Conservation (phyloP, 92 coral and sea anemone genomes). For the Anthopleura xanthogrammica region DNA sequence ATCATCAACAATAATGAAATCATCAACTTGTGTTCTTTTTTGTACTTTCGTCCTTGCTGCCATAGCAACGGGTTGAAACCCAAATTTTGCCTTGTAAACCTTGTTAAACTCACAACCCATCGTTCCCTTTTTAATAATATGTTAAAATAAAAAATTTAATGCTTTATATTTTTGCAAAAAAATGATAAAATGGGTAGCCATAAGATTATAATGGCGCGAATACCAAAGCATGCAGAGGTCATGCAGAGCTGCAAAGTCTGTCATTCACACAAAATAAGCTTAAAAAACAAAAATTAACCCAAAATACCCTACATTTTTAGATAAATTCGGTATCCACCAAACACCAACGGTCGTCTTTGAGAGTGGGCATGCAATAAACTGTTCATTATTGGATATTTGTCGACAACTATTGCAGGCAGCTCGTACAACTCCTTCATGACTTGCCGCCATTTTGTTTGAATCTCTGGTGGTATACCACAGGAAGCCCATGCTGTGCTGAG, state of each 20-base stretch:
- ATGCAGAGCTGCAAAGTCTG: not conserved
- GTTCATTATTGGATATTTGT: slow-evolving; percentile 61
- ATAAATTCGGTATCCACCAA: slow-evolving; percentile 64
- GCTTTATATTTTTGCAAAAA: no score
- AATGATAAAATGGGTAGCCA: not conserved
- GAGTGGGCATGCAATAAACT: slow-evolving; percentile 68
- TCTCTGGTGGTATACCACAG: slow-evolving; percentile 15
- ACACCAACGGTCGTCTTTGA: slow-evolving; percentile 73
- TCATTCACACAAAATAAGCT: not conserved
- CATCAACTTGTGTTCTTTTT: no score
- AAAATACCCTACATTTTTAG: slow-evolving; percentile 52
- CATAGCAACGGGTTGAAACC: no score
- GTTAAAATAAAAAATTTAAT: no score
- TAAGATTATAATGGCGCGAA: not conserved
- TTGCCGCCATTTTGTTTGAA: slow-evolving; percentile 94
- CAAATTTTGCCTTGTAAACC: no score
- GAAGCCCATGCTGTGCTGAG: not conserved
- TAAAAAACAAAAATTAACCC: not conserved
- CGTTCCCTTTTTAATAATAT: not conserved
- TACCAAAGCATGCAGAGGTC: not conserved
- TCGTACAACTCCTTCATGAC: slow-evolving; percentile 65
- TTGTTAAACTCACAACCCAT: no score
- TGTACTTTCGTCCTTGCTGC: no score
- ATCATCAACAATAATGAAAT: no score
- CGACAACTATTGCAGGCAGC: slow-evolving; percentile 50